Conservation (phyloP, 2,888 invertebrate species). For the Tribolium freemani region DNA sequence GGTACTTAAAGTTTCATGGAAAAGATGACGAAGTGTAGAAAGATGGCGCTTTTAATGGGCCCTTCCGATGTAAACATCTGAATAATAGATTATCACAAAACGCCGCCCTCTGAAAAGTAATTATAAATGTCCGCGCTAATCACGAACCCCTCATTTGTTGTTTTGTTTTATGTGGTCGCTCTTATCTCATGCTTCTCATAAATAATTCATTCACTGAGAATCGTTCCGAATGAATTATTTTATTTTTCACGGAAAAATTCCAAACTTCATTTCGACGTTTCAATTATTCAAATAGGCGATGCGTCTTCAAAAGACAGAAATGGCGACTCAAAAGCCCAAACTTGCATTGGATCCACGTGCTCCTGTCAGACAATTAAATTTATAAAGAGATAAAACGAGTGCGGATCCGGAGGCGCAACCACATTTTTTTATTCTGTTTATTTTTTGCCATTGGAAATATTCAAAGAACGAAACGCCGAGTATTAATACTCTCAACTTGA, state of each 20-base stretch:
- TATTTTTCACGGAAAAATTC: constrained; percentile 31
- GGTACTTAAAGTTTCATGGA: constrained; percentile 50
- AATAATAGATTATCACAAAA: constrained; percentile 49
- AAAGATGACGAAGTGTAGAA: constrained; percentile 49
- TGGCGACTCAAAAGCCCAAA: not conserved
- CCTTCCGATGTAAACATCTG: constrained; percentile 45
- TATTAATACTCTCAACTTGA: not conserved
- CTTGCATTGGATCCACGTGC: constrained; percentile 24
- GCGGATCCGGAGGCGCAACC: not conserved
- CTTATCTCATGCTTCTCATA: constrained; percentile 28
- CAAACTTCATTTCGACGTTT: constrained; percentile 28
- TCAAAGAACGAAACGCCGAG: not conserved
- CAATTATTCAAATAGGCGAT: constrained; percentile 34
- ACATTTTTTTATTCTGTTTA: constrained; percentile 12
- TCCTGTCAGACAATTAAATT: constrained; percentile 30
- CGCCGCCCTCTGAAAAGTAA: constrained; percentile 39
- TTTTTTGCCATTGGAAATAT: constrained; percentile 2
- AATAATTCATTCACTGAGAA: constrained; percentile 31
- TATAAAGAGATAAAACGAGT: constrained; percentile 31
- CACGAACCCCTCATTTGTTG: constrained; percentile 24
- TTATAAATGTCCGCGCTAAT: constrained; percentile 37
- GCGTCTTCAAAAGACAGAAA: constrained; percentile 21
- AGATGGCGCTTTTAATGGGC: constrained; percentile 45
- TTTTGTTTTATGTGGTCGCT: constrained; percentile 29
- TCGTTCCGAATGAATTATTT: constrained; percentile 36